Evolutionary conservation across 1,140 invertebrate genomes (phyloP), one percentile per base, ranked within the genome.

Genomic region (Carposina sasakii): DNA sequence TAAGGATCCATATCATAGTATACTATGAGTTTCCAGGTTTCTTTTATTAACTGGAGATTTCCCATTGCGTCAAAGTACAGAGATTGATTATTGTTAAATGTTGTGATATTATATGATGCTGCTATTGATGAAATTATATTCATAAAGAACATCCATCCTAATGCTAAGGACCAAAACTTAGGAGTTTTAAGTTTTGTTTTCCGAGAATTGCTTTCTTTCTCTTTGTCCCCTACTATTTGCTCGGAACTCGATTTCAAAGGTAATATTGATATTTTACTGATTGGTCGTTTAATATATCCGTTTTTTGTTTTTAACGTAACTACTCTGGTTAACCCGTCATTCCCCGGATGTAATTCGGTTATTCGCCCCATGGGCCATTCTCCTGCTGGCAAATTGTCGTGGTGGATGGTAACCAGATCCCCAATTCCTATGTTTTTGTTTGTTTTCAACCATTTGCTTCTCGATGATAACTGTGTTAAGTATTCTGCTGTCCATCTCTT

Each of bases 351-450:
- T n/a, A 65, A 39, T 42, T 70, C 49, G 16, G 52, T 41, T 1
- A 79, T 57, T n/a, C 65, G 33, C 13, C 56, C 76, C 16, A 81
- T 16, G 2, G 42, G 33, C 76, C 79, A 82, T 22, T 58, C 54
- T 26, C 58, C 33, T 19, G 60, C 63, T 9, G 68, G 62, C 12
- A 55, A n/a, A 46, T 63, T 62, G 12, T 67, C 57, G 22, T 76
- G 60, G 23, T 67, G 55, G 2, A 79, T 36, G 3, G 78, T 15
- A 17, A 76, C 74, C 10, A 57, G 20, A 22, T 52, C 49, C 12
- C 43, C 19, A 20, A 49, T 19, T 16, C 46, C 16, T 5, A 19
- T 16, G 19, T 60, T 50, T 40, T n/a, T 22, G 12, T 9, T 33
- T 2, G 37, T 17, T 2, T 1, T 31, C 10, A 16, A 31, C 57